Evolutionary conservation across 1,140 invertebrate species (phyloP), one percentile per base, ranked within the genome.

Genomic region (Diabrotica undecimpunctata): DNA sequence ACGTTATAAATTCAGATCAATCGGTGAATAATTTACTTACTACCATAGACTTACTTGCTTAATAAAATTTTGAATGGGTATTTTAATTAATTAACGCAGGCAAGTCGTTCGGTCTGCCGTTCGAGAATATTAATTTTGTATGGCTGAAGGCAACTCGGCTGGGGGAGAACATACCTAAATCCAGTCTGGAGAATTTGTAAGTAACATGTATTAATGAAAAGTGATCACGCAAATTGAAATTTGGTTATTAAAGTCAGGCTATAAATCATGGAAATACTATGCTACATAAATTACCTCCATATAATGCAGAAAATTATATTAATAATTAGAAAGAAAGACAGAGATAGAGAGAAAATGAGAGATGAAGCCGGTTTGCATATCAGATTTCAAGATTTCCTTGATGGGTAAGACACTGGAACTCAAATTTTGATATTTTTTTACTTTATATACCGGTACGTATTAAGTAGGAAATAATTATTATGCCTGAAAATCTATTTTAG

Each of bases 11-110:
- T 46, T 46, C 41, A n/a, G 41, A 46, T 10, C 41, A 46, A 46
- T 46, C n/a, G 41, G 41, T 46, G 41, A 46, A 46, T 46, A 46
- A 46, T 46, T 46, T n/a, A 46, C 8, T 46, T 5, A 46, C n/a
- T 46, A 46, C 8, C 41, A 46, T 46, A 8, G n/a, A n/a, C 41
- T 46, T 46, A 46, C 41, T 46, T 46, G 41, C 41, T n/a, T 46
- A 46, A 46, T 46, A 46, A 46, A 46, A 46, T 46, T 46, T 46
- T 46, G 41, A 46, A 46, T 46, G 41, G 41, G 41, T 46, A 46
- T 46, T 46, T 46, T 46, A 46, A 46, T 46, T 46, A 46, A 46
- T 46, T 46, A 46, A 46, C n/a, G n/a, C n/a, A 46, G 41, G 41
- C 41, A 46, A 46, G 41, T 46, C 41, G 41, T 46, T 46, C 41